phyloP scores from a whole-genome alignment of 1,140 invertebrate genomes.

The Olivierus martensii region DNA sequence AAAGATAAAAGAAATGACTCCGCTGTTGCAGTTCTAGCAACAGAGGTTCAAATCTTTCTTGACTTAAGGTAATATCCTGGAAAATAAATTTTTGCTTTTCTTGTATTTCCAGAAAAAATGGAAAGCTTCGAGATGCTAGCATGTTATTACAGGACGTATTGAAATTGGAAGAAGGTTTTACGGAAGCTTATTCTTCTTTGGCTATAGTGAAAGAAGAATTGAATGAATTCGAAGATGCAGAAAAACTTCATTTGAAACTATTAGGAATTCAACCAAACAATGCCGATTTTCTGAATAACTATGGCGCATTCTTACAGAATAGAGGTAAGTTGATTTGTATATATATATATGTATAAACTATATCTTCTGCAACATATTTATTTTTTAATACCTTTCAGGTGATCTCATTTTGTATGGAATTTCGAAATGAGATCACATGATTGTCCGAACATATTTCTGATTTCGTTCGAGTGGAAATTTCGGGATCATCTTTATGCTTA shows the following conservation, averaged over 20 bases:
- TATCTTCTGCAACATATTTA: no score
- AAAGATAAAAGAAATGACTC: no score
- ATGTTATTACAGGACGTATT: conserved; percentile 25
- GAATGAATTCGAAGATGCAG: conserved; percentile 21
- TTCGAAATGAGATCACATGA: no score
- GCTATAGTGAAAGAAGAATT: conserved; percentile 23
- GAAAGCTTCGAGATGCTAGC: conserved; percentile 22
- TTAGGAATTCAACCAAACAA: conserved; percentile 22
- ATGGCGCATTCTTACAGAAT: conserved; percentile 26
- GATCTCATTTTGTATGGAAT: no score
- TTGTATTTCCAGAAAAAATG: conserved; percentile 24
- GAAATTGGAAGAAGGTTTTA: conserved; percentile 25
- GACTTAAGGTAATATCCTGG: no score
- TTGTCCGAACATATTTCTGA: no score
- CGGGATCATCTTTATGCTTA: no score
- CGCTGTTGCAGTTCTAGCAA: no score
- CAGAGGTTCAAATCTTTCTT: no score
- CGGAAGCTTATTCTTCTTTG: conserved; percentile 26
- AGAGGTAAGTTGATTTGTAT: conserved; percentile 24
- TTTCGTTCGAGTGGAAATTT: no score
- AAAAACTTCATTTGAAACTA: conserved; percentile 24
- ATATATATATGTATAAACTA: background rate
- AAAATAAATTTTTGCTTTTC: background rate
- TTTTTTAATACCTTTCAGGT: no score
- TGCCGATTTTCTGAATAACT: conserved; percentile 28